A percentile compares a stretch with the other conserved stretches of the same genome.
Conservation (phyloP, 2,888 invertebrate genomes). For the Drosophila differens region DNA sequence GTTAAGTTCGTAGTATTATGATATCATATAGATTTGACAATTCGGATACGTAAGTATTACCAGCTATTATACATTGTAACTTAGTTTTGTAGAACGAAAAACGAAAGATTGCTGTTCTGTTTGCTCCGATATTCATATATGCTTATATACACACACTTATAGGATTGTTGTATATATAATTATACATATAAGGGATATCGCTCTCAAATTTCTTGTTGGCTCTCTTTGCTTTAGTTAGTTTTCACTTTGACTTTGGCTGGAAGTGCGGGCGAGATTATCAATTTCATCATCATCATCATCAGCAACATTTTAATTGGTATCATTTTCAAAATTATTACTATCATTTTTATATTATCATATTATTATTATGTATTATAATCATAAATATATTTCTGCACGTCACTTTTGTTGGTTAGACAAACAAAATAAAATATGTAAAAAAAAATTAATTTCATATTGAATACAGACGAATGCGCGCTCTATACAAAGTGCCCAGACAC, state of each 20-base stretch:
- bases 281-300: constrained; percentile 17
- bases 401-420: constrained; percentile 30
- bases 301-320: constrained; percentile 7
- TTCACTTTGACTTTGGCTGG: constrained; percentile 54
- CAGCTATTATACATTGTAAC: constrained; percentile 46
- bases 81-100: constrained; percentile 39
- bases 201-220: constrained; percentile 12
- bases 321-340: constrained; percentile 7
- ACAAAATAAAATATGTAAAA: constrained; percentile 44
- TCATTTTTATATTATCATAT: constrained; percentile 13
- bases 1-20: constrained; percentile 49
- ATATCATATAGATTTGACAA: constrained; percentile 36
- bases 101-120: constrained; percentile 30
- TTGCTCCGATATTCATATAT: constrained; percentile 13
- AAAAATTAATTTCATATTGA: constrained; percentile 24
- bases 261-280: constrained; percentile 30
- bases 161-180: neutral
- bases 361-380: constrained; percentile 14
- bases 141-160: constrained; percentile 7
- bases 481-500: constrained; percentile 5
- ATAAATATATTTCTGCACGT: constrained; percentile 29
- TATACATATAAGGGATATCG: neutral
- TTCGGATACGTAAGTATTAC: constrained; percentile 44
- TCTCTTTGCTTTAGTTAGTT: constrained; percentile 46
- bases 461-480: constrained; percentile 16